Evolutionary conservation across 2,113 vertebrate genomes (phyloP).

Genomic region (Sander lucioperca): DNA sequence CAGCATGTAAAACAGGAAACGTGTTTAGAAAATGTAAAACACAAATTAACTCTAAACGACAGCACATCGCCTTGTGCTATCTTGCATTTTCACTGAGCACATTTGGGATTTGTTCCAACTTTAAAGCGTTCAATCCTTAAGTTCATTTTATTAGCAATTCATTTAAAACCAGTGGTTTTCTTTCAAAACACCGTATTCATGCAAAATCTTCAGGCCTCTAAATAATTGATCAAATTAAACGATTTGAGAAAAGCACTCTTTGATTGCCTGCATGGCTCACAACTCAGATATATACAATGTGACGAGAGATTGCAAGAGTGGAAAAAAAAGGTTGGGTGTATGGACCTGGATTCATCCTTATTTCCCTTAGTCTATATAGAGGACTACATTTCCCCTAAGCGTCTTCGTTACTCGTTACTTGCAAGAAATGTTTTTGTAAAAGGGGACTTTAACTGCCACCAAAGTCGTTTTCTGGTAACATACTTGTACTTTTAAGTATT

Average conservation of each 20-base stretch:
- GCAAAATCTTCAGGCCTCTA: neutral
- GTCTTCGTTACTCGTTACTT: too few relatives aligned
- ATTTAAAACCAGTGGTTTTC: neutral
- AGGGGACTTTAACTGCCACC: too few relatives aligned
- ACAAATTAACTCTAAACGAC: neutral
- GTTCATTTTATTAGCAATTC: neutral
- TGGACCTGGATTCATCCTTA: neutral
- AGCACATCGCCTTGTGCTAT: too few relatives aligned
- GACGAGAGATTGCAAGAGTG: neutral
- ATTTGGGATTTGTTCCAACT: neutral
- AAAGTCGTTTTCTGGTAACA: too few relatives aligned
- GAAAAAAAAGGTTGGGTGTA: neutral
- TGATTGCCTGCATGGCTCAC: neutral
- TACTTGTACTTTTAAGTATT: too few relatives aligned
- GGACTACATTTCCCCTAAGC: too few relatives aligned
- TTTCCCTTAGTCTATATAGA: neutral
- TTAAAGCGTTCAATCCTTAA: neutral
- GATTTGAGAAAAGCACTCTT: neutral
- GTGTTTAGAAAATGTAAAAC: neutral
- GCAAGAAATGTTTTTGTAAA: too few relatives aligned
- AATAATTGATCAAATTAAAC: neutral
- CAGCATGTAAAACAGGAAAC: neutral
- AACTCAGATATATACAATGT: neutral
- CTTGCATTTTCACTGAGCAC: neutral
- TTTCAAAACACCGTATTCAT: neutral